phyloP scores from a whole-genome alignment of 2,888 invertebrate genomes.

The Yponomeuta evonymella region DNA sequence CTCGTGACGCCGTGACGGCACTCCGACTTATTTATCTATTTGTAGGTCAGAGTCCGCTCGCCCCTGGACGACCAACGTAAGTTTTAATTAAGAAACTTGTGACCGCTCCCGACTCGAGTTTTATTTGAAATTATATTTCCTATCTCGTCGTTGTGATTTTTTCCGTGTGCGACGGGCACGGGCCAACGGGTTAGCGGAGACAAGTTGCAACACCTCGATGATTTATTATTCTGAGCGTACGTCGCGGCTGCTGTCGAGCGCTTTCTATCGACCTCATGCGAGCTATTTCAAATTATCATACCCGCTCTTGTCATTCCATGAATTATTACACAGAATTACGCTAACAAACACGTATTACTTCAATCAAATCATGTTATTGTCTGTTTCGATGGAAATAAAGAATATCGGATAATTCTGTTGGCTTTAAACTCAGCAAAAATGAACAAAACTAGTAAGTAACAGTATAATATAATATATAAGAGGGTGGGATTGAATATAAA shows the following conservation, averaged over 20 bases:
- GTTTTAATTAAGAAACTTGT: conserved; percentile 78
- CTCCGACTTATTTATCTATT: conserved; percentile 71
- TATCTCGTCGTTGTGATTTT: conserved; percentile 65
- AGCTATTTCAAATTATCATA: conserved; percentile 47
- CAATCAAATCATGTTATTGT: neutral
- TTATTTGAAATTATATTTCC: conserved; percentile 74
- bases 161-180: conserved; percentile 32
- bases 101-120: conserved; percentile 68
- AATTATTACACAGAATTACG: neutral
- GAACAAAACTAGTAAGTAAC: neutral
- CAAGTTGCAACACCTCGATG: conserved; percentile 60
- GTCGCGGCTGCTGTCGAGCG: conserved; percentile 24
- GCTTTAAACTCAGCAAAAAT: neutral
- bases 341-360: neutral
- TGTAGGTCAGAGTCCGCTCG: conserved; percentile 70
- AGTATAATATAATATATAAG: neutral
- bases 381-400: neutral
- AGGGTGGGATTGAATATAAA: neutral
- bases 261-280: conserved; percentile 18
- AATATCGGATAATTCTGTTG: neutral
- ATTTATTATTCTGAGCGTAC: conserved; percentile 57
- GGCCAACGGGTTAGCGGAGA: conserved; percentile 57
- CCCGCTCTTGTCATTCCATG: neutral
- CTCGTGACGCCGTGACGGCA: conserved; percentile 57
- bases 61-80: conserved; percentile 68